Base-by-base conservation (phyloP, 1,140 invertebrate species). In the Drosophila subobscura region DNA sequence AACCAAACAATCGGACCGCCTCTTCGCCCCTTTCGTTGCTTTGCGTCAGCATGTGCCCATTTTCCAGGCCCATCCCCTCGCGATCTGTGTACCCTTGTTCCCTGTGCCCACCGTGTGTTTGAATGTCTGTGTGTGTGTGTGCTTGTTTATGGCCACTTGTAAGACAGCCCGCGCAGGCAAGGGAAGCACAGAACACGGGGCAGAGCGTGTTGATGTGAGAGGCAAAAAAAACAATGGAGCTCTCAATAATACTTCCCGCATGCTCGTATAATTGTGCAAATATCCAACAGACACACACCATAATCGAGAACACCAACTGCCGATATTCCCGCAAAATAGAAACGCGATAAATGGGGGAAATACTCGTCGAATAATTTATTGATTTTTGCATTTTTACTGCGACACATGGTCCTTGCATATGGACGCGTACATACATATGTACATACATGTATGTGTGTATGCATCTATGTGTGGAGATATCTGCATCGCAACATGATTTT, bases 61-160 rank as follows among this genome's bases (percentile, higher is more conserved):
- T 74, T 74, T 74, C 51, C 67, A 54, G 71, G 22, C 41, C 58
- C 57, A 42, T 33, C 8, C 50, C 10, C 20, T 16, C 56, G 52
- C 54, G 29, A 12, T 41, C 33, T 37, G 10, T 37, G 33, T 37
- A 4, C 40, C 29, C 49, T 2, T 51, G 42, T n/a, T 4, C 42
- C 7, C 40, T 20, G 14, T 16, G 23, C 46, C 22, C 47, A 49
- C 55, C 63, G 56, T 60, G 2, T 3, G 29, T 3, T n/a, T n/a
- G n/a, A n/a, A 7, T 4, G 33, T 12, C 3, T 10, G 33, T 12
- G 40, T 57, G 49, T 29, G 58, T 74, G 59, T 71, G 52, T 46
- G 54, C 76, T 64, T 86, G 81, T 78, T 85, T 85, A 85, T 85
- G 83, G 77, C 81, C 81, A 85, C 81, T 85, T 85, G 81, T 88